These are phyloP conservation scores for Cephus rjabovi DNA, from an alignment of 2,888 invertebrate species.

Conservation along the genomic window DNA sequence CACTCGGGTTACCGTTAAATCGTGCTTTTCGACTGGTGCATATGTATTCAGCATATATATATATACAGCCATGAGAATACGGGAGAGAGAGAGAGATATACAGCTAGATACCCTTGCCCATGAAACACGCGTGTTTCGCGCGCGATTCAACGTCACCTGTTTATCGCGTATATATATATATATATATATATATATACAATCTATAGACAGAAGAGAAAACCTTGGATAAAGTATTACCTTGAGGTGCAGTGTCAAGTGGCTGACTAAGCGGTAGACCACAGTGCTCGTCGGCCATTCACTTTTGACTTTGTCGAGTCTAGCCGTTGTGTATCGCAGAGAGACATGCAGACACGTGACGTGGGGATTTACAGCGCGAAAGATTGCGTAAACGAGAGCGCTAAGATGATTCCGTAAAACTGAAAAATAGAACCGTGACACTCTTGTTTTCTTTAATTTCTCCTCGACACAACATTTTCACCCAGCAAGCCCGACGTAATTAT, in stretches of 20 bases:
- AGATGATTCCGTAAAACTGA: neutral
- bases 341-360: slow-evolving; percentile 13
- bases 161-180: too few species aligned
- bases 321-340: slow-evolving; percentile 27
- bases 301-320: slow-evolving; percentile 38
- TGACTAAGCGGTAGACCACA: slow-evolving; percentile 51
- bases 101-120: neutral
- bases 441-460: neutral
- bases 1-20: neutral
- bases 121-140: neutral
- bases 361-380: neutral
- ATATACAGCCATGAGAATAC: neutral
- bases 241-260: slow-evolving; percentile 50
- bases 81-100: neutral
- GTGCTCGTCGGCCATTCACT: slow-evolving; percentile 46
- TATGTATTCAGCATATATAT: too few species aligned
- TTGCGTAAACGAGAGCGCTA: neutral
- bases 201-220: neutral
- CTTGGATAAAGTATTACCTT: slow-evolving; percentile 43
- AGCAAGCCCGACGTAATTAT: neutral
- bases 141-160: neutral
- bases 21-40: neutral
- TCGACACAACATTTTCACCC: neutral
- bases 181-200: too few species aligned
- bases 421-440: neutral